Conservation (phyloP, 2,797 vertebrate genomes). For the Anisognathus igniventris region DNA sequence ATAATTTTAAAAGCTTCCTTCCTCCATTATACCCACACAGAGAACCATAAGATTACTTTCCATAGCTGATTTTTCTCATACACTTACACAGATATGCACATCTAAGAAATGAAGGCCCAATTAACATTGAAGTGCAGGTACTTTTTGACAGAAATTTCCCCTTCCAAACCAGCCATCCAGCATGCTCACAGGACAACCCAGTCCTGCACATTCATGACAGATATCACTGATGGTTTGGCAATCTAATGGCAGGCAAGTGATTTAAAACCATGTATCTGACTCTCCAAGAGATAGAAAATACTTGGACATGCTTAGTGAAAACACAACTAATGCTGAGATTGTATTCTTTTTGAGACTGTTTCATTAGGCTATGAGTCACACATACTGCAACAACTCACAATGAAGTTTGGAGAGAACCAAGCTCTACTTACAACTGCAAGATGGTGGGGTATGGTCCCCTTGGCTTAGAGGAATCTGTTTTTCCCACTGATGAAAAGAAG, state of each 20-base stretch:
- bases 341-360: background rate
- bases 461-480: background rate
- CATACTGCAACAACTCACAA: background rate
- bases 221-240: background rate
- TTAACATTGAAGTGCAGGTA: background rate
- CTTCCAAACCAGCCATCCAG: background rate
- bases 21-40: background rate
- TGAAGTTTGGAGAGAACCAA: background rate
- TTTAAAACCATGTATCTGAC: background rate
- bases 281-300: slow-evolving; percentile 16
- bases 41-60: background rate
- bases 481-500: background rate
- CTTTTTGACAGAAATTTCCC: background rate
- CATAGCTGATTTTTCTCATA: background rate
- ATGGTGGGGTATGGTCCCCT: background rate
- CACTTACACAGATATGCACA: background rate
- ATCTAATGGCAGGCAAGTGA: background rate
- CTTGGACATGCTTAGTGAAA: background rate
- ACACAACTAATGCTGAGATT: background rate
- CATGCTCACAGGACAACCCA: background rate
- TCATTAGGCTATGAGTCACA: slow-evolving; percentile 24
- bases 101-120: background rate
- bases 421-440: background rate
- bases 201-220: background rate
- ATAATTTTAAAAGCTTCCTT: background rate